Conservation (phyloP, 2,888 invertebrate genomes). For the Imbricaverruca yamaguchii region DNA sequence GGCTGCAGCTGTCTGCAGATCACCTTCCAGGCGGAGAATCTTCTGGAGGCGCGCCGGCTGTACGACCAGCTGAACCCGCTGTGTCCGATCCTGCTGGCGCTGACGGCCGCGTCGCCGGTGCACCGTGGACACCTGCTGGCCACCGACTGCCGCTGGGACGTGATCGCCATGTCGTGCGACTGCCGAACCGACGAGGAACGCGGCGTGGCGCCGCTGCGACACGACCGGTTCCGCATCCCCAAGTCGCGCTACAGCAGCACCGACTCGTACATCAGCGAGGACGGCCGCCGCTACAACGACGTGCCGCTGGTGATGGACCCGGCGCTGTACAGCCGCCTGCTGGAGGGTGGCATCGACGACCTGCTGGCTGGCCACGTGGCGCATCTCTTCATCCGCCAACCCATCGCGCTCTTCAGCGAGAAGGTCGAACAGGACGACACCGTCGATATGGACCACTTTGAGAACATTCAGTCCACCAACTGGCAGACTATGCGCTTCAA, state of each 20-base stretch:
- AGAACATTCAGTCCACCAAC: constrained; percentile 98
- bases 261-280: constrained; percentile 79
- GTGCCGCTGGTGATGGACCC: constrained; percentile 80
- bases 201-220: constrained; percentile 59
- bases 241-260: constrained; percentile 98
- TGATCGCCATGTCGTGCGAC: constrained; percentile 92
- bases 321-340: constrained; percentile 69
- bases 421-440: constrained; percentile 87
- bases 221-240: constrained; percentile 68
- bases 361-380: constrained; percentile 91
- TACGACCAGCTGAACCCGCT: constrained; percentile 96
- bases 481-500: constrained; percentile 99
- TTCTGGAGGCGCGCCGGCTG: constrained; percentile 85
- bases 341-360: constrained; percentile 84
- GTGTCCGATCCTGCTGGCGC: constrained; percentile 93
- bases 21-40: constrained; percentile 80
- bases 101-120: constrained; percentile 93
- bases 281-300: constrained; percentile 66
- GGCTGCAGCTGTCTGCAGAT: constrained; percentile 95
- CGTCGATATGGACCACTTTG: constrained; percentile 96
- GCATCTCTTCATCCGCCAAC: constrained; percentile 95
- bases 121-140: constrained; percentile 91
- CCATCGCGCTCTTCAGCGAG: constrained; percentile 89
- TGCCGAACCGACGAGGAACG: constrained; percentile 88
- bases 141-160: constrained; percentile 91